These are phyloP conservation scores for Pelagia noctiluca DNA, from an alignment of 30 jellyfish, hydroid and myxozoan species.

Conservation along the genomic window DNA sequence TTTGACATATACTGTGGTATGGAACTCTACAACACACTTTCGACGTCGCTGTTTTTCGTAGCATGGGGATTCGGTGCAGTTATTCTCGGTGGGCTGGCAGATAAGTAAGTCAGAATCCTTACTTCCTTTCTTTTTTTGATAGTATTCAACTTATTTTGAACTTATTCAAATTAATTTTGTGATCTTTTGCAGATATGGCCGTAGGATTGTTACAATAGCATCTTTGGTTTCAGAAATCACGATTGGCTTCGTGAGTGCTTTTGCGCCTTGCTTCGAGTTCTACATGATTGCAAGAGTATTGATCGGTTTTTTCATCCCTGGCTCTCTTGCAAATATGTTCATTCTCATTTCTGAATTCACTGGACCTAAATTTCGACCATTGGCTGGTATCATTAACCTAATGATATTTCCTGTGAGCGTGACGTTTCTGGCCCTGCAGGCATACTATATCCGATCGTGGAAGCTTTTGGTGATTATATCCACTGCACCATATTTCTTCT, in stretches of 20 bases:
- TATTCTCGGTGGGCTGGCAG: constrained; percentile 19
- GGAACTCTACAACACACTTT: neutral
- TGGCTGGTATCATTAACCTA: constrained; percentile 49
- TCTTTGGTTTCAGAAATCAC: constrained; percentile 16
- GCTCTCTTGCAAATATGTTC: constrained; percentile 53
- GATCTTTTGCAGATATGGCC: constrained; percentile 61
- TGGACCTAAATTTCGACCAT: constrained; percentile 66
- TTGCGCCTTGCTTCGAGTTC: constrained; percentile 24
- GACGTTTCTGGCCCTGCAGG: constrained; percentile 50
- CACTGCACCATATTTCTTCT: constrained; percentile 60
- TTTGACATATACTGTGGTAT: constrained; percentile 22
- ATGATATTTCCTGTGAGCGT: constrained; percentile 27
- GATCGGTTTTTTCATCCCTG: constrained; percentile 78
- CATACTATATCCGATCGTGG: constrained; percentile 64
- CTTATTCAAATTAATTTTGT: neutral
- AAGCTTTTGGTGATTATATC: constrained; percentile 24
- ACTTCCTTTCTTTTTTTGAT: neutral
- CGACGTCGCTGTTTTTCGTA: constrained; percentile 18
- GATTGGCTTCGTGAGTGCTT: constrained; percentile 52
- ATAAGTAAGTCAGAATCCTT: neutral
- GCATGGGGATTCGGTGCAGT: constrained; percentile 40
- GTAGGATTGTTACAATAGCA: constrained; percentile 36
- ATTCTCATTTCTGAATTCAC: constrained; percentile 46
- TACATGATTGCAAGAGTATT: constrained; percentile 16
- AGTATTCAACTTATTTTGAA: neutral